A percentile compares a stretch with the other conserved stretches of the same genome.
These are phyloP conservation scores for Cirrhinus mrigala DNA, from an alignment of 2,797 vertebrate species.

Conservation along the genomic window DNA sequence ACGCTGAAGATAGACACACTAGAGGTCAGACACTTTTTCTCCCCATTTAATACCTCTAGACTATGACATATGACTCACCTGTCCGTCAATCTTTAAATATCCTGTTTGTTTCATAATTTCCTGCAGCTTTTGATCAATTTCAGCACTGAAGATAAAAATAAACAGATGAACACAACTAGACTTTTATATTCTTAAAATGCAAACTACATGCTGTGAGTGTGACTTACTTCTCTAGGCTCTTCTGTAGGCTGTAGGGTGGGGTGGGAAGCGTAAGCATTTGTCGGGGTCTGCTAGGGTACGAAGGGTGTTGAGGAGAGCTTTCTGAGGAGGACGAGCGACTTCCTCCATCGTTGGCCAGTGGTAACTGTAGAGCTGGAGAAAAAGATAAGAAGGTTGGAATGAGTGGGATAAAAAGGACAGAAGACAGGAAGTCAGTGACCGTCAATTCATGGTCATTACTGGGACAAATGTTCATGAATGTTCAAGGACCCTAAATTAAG, in stretches of 20 bases:
- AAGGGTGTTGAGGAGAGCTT: constrained; percentile 88
- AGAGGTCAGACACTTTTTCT: neutral
- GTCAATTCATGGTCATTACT: neutral
- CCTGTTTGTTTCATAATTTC: constrained; percentile 97
- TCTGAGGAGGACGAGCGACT: constrained; percentile 89
- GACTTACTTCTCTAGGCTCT: constrained; percentile 90
- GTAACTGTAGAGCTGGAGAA: constrained; percentile 87
- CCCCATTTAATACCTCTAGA: neutral
- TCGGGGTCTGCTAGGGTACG: constrained; percentile 83
- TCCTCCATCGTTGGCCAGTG: constrained; percentile 90
- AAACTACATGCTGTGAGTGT: constrained; percentile 15
- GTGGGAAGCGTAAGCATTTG: constrained; percentile 89
- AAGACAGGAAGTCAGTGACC: neutral
- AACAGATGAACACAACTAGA: neutral
- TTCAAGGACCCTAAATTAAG: neutral
- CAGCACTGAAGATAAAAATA: constrained; percentile 79
- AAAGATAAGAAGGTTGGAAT: constrained; percentile 1
- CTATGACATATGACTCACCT: constrained; percentile 76
- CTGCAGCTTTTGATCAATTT: constrained; percentile 95
- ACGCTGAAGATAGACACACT: constrained; percentile 74
- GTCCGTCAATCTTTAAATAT: constrained; percentile 91
- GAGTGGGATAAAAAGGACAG: neutral
- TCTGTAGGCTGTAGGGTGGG: constrained; percentile 83
- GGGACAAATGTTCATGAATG: neutral
- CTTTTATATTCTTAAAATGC: neutral